These are phyloP conservation scores for Eulemur coronatus DNA, from an alignment of 2,797 vertebrate genomes.

Conservation along the genomic window DNA sequence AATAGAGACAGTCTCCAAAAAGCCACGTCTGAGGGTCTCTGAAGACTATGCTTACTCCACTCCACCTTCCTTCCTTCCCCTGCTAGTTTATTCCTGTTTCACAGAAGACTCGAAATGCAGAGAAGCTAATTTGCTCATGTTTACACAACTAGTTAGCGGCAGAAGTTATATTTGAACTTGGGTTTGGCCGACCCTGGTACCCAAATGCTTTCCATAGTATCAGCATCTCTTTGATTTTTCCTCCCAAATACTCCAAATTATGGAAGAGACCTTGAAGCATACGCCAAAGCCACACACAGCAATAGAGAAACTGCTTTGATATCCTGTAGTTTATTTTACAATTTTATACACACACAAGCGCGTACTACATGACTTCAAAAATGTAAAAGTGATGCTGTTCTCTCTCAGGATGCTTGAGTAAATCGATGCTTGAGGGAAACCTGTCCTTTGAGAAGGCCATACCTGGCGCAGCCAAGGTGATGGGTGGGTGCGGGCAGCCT, in stretches of 20 bases:
- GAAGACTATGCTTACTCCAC: accelerated
- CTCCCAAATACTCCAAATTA: conserved; percentile 10
- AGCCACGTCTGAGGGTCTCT: not conserved
- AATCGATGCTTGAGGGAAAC: not conserved
- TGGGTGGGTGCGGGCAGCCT: not conserved
- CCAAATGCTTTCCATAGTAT: conserved; percentile 45
- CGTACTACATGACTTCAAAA: not conserved
- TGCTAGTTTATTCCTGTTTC: not conserved
- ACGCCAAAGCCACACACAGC: not conserved
- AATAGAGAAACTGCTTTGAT: not conserved
- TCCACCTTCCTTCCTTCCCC: not conserved
- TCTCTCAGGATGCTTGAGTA: not conserved
- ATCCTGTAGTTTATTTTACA: not conserved
- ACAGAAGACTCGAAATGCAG: not conserved
- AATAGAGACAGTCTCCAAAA: not conserved
- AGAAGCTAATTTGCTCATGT: not conserved
- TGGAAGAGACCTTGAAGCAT: conserved; percentile 14
- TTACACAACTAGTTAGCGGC: not conserved
- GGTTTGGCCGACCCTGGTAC: not conserved
- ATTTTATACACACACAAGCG: not conserved
- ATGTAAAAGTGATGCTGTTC: not conserved
- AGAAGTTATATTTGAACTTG: conserved; percentile 55
- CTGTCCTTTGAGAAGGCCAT: not conserved
- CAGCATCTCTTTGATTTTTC: conserved; percentile 47
- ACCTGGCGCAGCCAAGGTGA: not conserved